Conservation (phyloP, 2,113 vertebrate genomes). For the Engystomops pustulosus region DNA sequence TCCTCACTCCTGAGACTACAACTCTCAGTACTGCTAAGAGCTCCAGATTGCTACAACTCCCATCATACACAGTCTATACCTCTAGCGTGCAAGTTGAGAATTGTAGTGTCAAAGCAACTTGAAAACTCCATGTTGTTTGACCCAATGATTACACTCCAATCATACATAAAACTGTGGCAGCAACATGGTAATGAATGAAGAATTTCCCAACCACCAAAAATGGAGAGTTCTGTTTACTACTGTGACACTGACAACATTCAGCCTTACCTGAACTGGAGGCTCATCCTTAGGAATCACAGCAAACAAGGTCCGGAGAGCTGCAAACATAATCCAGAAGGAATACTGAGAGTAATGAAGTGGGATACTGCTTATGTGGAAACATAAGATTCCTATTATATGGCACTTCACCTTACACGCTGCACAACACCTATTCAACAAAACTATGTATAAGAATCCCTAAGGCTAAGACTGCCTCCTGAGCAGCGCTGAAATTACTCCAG, state of each 20-base stretch:
- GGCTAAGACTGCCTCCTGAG: conserved; percentile 72
- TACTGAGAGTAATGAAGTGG: neutral
- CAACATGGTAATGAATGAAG: neutral
- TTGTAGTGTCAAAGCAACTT: too few species aligned
- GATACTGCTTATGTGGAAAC: conserved; percentile 38
- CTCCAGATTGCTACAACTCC: too few species aligned
- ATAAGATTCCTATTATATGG: conserved; percentile 68
- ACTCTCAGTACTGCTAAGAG: too few species aligned
- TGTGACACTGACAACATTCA: neutral
- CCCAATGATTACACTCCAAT: neutral
- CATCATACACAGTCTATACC: too few species aligned
- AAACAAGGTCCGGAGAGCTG: neutral
- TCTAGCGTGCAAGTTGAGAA: too few species aligned
- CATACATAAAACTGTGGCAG: neutral
- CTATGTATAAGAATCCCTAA: conserved; percentile 73
- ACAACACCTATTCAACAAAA: conserved; percentile 76
- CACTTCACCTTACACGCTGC: conserved; percentile 69
- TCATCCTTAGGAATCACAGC: neutral
- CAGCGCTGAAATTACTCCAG: conserved; percentile 77
- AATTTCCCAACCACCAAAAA: neutral
- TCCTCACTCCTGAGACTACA: too few species aligned
- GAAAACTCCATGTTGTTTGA: too few species aligned
- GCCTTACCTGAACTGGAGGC: conserved; percentile 19
- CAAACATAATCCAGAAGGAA: conserved; percentile 18
- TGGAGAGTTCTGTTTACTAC: neutral